Evolutionary conservation across 2,113 vertebrate genomes (phyloP).

Genomic region (Theristicus caerulescens): DNA sequence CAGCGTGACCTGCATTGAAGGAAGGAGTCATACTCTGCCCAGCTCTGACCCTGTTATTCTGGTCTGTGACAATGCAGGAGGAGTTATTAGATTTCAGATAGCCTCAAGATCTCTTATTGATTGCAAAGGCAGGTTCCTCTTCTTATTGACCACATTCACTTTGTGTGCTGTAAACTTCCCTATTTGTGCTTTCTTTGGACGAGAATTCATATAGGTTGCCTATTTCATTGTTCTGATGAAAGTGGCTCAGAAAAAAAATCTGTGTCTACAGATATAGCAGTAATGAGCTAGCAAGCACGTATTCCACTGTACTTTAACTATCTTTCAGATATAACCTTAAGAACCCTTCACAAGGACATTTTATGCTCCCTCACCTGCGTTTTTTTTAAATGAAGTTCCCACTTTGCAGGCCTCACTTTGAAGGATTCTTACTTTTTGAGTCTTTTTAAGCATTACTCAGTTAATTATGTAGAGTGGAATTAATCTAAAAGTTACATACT

Average conservation of each 20-base stretch:
- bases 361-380: not conserved
- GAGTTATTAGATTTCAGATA: constrained; percentile 86
- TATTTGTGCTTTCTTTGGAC: constrained; percentile 32
- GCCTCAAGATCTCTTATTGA: constrained; percentile 83
- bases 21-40: constrained; percentile 85
- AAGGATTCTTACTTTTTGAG: not conserved
- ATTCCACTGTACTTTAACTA: constrained; percentile 2
- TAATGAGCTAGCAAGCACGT: not conserved
- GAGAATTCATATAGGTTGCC: not conserved
- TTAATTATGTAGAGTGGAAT: constrained; percentile 30
- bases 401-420: not conserved
- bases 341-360: not conserved
- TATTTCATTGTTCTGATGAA: not conserved
- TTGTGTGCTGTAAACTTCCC: not conserved
- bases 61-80: constrained; percentile 87
- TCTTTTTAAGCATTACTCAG: not conserved
- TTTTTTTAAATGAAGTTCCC: not conserved
- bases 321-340: constrained; percentile 5
- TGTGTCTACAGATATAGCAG: not conserved
- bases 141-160: constrained; percentile 38
- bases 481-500: constrained; percentile 12
- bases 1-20: constrained; percentile 80
- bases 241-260: not conserved
- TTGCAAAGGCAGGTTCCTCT: constrained; percentile 80
- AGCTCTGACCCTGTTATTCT: constrained; percentile 86